Percentiles rank a stretch among this genome's conserved stretches.
These are phyloP conservation scores for Euphysa ruthae DNA, from an alignment of 30 jellyfish, hydroid and myxozoan species.

Conservation along the genomic window DNA sequence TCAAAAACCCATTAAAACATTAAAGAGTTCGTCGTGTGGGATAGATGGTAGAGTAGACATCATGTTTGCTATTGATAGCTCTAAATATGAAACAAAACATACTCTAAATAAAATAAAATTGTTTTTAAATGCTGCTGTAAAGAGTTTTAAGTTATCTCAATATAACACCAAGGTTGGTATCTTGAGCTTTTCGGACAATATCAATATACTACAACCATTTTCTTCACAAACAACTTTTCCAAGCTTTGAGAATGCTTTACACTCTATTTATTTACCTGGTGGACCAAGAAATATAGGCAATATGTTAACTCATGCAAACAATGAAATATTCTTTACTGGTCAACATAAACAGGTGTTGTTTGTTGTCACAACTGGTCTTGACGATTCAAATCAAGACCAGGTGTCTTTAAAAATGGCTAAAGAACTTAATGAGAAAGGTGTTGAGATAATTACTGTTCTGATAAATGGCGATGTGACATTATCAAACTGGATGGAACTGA, in stretches of 20 bases:
- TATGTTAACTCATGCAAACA: too few species aligned
- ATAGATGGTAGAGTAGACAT: constrained; percentile 22
- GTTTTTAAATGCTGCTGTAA: constrained; percentile 31
- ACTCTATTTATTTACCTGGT: not conserved
- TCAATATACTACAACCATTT: not conserved
- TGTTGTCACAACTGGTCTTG: constrained; percentile 2
- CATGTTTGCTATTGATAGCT: constrained; percentile 33
- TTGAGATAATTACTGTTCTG: not conserved
- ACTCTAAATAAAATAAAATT: constrained; percentile 14
- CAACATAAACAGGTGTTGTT: constrained; percentile 1
- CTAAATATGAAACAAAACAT: not conserved
- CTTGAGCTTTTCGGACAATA: constrained; percentile 5
- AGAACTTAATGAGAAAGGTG: not conserved
- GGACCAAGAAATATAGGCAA: constrained; percentile 11
- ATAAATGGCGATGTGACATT: not conserved
- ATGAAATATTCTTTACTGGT: too few species aligned
- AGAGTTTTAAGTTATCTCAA: constrained; percentile 27
- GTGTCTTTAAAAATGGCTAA: not conserved
- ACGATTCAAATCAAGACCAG: not conserved
- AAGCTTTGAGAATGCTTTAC: not conserved
- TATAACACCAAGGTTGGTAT: constrained; percentile 43
- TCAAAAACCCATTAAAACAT: constrained; percentile 18
- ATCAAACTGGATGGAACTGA: not conserved
- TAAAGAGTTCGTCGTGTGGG: constrained; percentile 55
- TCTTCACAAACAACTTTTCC: not conserved